phyloP scores from a whole-genome alignment of 2,888 invertebrate genomes.

The Micropterix aruncella region DNA sequence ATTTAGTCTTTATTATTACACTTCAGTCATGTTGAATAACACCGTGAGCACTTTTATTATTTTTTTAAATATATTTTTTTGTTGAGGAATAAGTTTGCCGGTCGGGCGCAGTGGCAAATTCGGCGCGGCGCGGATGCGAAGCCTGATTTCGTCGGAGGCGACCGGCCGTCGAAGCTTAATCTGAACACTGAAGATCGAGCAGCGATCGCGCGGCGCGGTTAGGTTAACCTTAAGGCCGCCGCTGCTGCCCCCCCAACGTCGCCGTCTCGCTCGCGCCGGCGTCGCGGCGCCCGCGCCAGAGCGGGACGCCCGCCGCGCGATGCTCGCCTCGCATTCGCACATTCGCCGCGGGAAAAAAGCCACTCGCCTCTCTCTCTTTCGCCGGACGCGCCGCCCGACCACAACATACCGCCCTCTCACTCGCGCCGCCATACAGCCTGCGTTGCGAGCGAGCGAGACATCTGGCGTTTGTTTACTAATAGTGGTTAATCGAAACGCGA shows the following conservation, averaged over 20 bases:
- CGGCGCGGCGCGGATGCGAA: no score
- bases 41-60: no score
- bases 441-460: not conserved
- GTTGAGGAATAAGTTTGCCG: no score
- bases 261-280: not conserved
- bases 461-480: not conserved
- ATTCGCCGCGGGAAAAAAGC: not conserved
- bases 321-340: not conserved
- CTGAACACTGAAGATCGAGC: not conserved
- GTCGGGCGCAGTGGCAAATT: no score
- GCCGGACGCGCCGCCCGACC: not conserved
- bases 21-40: no score
- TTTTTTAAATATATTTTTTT: no score
- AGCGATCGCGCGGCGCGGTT: not conserved
- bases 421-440: not conserved
- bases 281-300: not conserved
- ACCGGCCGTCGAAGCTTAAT: not conserved
- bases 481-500: not conserved
- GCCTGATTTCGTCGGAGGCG: not conserved
- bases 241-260: not conserved
- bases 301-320: not conserved
- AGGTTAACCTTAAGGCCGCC: not conserved
- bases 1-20: no score
- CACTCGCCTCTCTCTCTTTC: not conserved
- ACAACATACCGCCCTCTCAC: not conserved